Evolutionary conservation across 64 coral and sea anemone genomes (phyloP).

Genomic region (Stylophora pistillata): DNA sequence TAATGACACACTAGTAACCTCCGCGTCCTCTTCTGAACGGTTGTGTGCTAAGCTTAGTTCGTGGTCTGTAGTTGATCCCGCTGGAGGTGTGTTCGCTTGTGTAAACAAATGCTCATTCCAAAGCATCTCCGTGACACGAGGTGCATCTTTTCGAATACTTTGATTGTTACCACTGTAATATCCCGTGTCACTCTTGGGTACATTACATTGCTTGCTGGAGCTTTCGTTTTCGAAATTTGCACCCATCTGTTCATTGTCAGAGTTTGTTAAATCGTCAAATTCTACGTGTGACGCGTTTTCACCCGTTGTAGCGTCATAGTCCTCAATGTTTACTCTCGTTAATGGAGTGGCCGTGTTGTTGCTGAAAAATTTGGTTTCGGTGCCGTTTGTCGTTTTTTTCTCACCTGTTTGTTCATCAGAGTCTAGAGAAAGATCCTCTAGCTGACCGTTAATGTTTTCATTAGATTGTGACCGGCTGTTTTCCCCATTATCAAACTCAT

Average conservation of each 20-base stretch:
- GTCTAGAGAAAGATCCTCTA: not conserved
- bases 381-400: not conserved
- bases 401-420: not conserved
- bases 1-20: not conserved
- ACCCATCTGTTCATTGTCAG: not conserved
- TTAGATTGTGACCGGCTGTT: not conserved
- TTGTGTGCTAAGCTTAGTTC: not conserved
- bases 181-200: not conserved
- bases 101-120: slow-evolving; percentile 47
- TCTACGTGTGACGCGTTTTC: not conserved
- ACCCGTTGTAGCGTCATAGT: slow-evolving; percentile 11
- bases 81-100: not conserved
- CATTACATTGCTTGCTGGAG: not conserved
- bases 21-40: not conserved
- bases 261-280: not conserved
- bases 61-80: not conserved
- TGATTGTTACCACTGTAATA: slow-evolving; percentile 25
- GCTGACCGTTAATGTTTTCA: not conserved
- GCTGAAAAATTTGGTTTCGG: not conserved
- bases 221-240: not conserved
- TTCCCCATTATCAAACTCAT: not conserved
- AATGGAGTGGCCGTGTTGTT: not conserved
- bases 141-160: slow-evolving; percentile 1
- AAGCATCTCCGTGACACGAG: not conserved
- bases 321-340: slow-evolving; percentile 20